These are phyloP conservation scores for Kryptopterus vitreolus DNA, from an alignment of 2,797 vertebrate species.

Conservation along the genomic window DNA sequence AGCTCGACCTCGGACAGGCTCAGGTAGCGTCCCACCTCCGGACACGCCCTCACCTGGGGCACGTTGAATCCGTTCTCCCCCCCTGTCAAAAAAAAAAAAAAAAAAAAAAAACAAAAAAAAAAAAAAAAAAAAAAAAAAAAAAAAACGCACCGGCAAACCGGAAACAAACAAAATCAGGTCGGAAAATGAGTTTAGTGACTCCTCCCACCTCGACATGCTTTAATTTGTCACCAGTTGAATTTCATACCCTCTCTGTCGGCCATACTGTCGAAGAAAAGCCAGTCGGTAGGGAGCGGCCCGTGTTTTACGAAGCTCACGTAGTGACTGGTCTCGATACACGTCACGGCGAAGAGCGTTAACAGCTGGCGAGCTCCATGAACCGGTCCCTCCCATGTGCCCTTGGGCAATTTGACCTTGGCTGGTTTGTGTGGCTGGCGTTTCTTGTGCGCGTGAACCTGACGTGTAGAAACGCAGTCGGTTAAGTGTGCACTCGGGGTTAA, in stretches of 20 bases:
- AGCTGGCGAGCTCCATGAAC: conserved; percentile 68
- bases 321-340: conserved; percentile 85
- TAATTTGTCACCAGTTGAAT: not conserved
- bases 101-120: too few species aligned
- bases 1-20: conserved; percentile 73
- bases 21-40: conserved; percentile 80
- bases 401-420: conserved; percentile 59
- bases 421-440: conserved; percentile 71
- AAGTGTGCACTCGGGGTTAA: not conserved
- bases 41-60: conserved; percentile 77
- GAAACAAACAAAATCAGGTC: too few species aligned
- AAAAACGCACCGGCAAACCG: too few species aligned
- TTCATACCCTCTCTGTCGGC: conserved; percentile 79
- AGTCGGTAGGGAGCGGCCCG: conserved; percentile 68
- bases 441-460: conserved; percentile 79
- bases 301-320: conserved; percentile 83
- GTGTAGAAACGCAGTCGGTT: not conserved
- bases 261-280: conserved; percentile 89
- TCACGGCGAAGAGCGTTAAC: conserved; percentile 79
- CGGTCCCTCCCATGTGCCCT: conserved; percentile 59
- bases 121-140: too few species aligned
- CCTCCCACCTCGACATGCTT: not conserved
- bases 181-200: too few species aligned
- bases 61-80: conserved; percentile 85
- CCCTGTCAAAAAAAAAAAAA: conserved; percentile 62